phyloP scores from a whole-genome alignment of 2,888 invertebrate genomes.

The Rotaria sp. region DNA sequence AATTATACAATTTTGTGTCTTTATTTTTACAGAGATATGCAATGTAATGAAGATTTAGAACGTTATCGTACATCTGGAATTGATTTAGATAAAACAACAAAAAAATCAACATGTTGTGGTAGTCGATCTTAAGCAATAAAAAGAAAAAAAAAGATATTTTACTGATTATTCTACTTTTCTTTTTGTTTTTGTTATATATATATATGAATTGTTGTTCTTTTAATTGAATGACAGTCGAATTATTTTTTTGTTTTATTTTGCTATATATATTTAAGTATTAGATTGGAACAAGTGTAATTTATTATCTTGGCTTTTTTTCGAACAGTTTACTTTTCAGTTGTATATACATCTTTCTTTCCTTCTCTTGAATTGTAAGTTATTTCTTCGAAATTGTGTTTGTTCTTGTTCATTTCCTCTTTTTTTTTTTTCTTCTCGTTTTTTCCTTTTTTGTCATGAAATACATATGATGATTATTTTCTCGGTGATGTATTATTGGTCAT shows the following conservation, averaged over 20 bases:
- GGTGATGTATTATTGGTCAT: background rate
- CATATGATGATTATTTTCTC: background rate
- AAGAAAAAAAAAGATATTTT: background rate
- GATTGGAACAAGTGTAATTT: conserved; percentile 5
- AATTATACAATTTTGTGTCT: background rate
- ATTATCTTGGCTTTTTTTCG: background rate
- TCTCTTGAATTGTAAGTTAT: background rate
- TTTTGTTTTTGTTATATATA: background rate
- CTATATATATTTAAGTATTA: background rate
- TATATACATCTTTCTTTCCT: background rate
- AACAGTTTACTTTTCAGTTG: background rate
- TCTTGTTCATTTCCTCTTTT: background rate
- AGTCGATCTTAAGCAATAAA: background rate
- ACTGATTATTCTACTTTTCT: background rate
- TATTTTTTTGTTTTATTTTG: background rate
- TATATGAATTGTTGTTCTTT: background rate
- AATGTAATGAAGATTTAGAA: background rate
- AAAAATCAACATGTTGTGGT: conserved; percentile 3
- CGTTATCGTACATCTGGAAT: background rate
- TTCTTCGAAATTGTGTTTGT: background rate
- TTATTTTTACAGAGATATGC: background rate
- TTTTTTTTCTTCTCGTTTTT: background rate
- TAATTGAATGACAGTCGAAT: background rate
- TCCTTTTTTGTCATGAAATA: background rate
- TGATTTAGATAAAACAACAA: background rate